Percentiles rank a stretch among this genome's conserved stretches.
Conservation (phyloP, 1,140 invertebrate species). For the Pseudachorutes palmiensis region DNA sequence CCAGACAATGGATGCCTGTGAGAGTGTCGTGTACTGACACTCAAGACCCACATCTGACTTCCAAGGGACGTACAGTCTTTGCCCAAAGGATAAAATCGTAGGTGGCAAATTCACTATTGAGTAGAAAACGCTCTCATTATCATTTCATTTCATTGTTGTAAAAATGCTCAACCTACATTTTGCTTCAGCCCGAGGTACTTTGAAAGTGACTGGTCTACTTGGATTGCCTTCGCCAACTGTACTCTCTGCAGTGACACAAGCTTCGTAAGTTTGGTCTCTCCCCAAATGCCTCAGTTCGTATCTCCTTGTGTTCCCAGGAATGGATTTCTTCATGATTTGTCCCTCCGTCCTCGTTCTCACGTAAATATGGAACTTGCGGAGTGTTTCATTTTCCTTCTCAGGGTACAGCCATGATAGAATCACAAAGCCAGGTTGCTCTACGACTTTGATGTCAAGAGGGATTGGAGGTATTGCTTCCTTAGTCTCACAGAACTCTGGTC, state of each 20-base stretch:
- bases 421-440: neutral
- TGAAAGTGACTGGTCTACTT: neutral
- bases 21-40: neutral
- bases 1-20: neutral
- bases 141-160: no score
- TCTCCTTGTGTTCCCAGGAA: neutral
- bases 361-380: neutral
- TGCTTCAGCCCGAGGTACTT: neutral
- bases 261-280: neutral
- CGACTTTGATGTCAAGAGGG: neutral
- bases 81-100: neutral
- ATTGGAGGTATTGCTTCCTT: neutral
- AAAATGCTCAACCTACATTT: no score
- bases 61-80: neutral
- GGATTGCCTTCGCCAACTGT: neutral
- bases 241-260: slow-evolving; percentile 2
- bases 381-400: neutral
- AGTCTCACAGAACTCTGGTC: neutral
- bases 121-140: no score
- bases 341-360: neutral
- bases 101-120: neutral
- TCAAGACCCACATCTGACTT: neutral
- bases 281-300: neutral
- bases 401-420: neutral
- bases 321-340: neutral